These are phyloP conservation scores for Invenusta paracnida DNA, from an alignment of 2,888 invertebrate species.

Conservation along the genomic window DNA sequence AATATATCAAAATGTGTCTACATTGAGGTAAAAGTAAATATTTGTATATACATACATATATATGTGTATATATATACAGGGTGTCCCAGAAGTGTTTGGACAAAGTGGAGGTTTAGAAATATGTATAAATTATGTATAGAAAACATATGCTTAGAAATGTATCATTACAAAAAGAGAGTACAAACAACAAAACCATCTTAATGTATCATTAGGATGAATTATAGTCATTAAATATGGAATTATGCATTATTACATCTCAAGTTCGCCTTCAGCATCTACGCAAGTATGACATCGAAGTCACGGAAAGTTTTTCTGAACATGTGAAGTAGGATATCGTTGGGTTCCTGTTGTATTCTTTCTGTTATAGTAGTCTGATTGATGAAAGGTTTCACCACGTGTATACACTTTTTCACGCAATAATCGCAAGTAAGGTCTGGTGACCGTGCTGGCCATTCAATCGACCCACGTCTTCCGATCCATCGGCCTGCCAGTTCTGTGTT, in stretches of 20 bases:
- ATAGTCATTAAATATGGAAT: too few relatives aligned
- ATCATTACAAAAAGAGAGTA: background rate
- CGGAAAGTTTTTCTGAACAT: background rate
- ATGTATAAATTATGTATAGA: too few relatives aligned
- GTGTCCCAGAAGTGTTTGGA: background rate
- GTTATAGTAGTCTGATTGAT: background rate
- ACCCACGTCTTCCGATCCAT: slow-evolving; percentile 23
- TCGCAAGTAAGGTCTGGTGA: slow-evolving; percentile 25
- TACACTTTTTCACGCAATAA: background rate
- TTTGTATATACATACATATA: too few relatives aligned
- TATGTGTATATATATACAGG: too few relatives aligned
- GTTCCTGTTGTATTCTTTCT: background rate
- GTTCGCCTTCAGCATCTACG: background rate
- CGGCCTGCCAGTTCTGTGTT: background rate
- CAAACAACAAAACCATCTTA: background rate
- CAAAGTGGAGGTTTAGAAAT: background rate
- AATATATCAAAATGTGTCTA: too few relatives aligned
- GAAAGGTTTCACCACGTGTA: background rate
- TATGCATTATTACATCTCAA: background rate
- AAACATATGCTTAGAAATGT: background rate
- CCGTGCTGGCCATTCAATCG: background rate
- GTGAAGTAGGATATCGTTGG: background rate
- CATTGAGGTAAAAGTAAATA: too few relatives aligned
- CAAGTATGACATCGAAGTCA: background rate
- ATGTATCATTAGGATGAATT: background rate